phyloP scores from a whole-genome alignment of 2,797 vertebrate genomes.

The Ptychadena robeensis region DNA sequence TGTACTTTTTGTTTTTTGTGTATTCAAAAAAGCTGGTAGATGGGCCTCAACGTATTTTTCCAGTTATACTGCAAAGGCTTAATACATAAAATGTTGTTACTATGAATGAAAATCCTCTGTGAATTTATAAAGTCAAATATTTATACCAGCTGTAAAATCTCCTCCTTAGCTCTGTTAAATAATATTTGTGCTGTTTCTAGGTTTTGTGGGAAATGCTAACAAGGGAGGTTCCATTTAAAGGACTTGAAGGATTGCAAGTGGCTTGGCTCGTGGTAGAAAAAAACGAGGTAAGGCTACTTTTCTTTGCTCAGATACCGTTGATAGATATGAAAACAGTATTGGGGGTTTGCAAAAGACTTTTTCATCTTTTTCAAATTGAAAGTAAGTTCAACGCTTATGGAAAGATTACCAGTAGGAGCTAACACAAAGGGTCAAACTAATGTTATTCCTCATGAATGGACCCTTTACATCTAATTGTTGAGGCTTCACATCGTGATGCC shows the following conservation, averaged over 20 bases:
- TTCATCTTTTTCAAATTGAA: constrained; percentile 89
- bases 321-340: constrained; percentile 89
- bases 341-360: constrained; percentile 88
- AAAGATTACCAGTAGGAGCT: constrained; percentile 89
- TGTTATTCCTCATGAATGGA: constrained; percentile 88
- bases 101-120: background rate
- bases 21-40: background rate
- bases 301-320: constrained; percentile 81
- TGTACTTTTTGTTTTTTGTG: background rate
- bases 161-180: constrained; percentile 8
- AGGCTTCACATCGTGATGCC: constrained; percentile 86
- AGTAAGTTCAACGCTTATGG: constrained; percentile 87
- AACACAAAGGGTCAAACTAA: constrained; percentile 88
- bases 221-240: constrained; percentile 97
- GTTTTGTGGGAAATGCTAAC: constrained; percentile 99
- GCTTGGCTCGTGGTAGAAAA: constrained; percentile 99
- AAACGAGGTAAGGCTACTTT: constrained; percentile 92
- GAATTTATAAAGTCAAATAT: background rate
- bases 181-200: constrained; percentile 78
- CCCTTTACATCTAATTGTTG: constrained; percentile 89
- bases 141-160: background rate
- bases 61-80: background rate
- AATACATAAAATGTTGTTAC: background rate
- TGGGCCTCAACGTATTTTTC: background rate
- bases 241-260: constrained; percentile 98